A percentile compares a stretch with the other conserved stretches of the same genome.
These are phyloP conservation scores for Tachuris rubrigastra DNA, from an alignment of 2,113 vertebrate genomes.

Conservation along the genomic window DNA sequence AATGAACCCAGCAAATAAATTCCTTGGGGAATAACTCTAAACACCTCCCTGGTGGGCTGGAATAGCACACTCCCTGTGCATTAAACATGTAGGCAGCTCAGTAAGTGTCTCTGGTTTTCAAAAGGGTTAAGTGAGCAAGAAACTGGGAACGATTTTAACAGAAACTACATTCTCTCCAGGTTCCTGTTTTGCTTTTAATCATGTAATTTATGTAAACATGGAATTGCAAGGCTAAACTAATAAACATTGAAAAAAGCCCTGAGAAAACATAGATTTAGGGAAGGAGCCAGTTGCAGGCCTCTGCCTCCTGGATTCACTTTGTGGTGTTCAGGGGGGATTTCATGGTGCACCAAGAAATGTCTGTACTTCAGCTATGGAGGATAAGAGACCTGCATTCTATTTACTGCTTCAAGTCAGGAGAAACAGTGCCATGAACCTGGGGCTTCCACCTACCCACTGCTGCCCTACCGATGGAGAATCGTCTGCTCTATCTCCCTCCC, in stretches of 20 bases:
- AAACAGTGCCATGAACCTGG: not conserved
- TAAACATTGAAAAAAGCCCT: constrained; percentile 1
- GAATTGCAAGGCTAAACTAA: constrained; percentile 37
- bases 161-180: constrained; percentile 20
- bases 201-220: constrained; percentile 35
- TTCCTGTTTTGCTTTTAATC: constrained; percentile 52
- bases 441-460: not conserved
- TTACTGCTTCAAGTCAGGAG: not conserved
- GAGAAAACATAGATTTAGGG: not conserved
- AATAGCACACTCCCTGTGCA: not conserved
- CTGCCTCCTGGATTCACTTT: not conserved
- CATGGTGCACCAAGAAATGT: not conserved
- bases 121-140: constrained; percentile 12
- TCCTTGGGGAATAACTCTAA: not conserved
- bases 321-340: not conserved
- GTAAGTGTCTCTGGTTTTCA: not conserved
- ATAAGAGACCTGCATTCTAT: not conserved
- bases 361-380: not conserved
- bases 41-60: not conserved
- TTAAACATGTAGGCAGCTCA: not conserved
- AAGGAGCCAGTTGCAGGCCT: not conserved
- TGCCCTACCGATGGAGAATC: not conserved
- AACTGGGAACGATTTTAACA: constrained; percentile 8
- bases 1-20: not conserved
- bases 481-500: not conserved